Evolutionary conservation across 2,797 vertebrate species (phyloP).

Genomic region (Erethizon dorsatum): DNA sequence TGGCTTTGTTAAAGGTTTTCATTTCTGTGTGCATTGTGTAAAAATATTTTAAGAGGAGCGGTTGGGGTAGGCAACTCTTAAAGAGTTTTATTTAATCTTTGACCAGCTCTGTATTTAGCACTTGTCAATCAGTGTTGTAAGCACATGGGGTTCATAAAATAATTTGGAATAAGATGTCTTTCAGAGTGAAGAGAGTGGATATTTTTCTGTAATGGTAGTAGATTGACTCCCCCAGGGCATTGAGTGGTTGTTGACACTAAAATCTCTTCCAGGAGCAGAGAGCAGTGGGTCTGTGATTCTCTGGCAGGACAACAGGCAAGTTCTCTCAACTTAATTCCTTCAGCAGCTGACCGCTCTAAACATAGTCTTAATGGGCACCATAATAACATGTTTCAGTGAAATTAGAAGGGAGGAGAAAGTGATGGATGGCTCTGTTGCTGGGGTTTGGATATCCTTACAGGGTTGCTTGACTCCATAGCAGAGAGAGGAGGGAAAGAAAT

Average conservation of each 20-base stretch:
- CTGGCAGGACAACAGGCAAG: not conserved
- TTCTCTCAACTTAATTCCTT: constrained; percentile 54
- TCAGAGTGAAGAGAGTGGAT: not conserved
- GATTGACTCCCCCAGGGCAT: constrained; percentile 20
- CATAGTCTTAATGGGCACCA: not conserved
- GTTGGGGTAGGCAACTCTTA: not conserved
- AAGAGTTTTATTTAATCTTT: constrained; percentile 62
- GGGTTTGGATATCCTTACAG: not conserved
- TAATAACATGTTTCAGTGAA: constrained; percentile 53
- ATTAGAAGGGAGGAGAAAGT: constrained; percentile 15
- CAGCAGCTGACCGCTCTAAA: constrained; percentile 36
- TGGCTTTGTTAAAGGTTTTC: constrained; percentile 73
- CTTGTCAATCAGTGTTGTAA: constrained; percentile 37
- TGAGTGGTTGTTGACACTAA: not conserved
- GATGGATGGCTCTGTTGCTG: constrained; percentile 1
- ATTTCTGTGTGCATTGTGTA: constrained; percentile 64
- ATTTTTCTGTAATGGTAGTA: not conserved
- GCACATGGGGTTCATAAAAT: constrained; percentile 11
- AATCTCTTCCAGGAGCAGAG: constrained; percentile 38
- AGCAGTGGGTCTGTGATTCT: not conserved
- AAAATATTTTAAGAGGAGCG: constrained; percentile 21
- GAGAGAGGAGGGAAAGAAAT: not conserved
- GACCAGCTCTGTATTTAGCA: constrained; percentile 39
- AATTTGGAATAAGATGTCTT: constrained; percentile 61
- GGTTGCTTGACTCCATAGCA: not conserved